Conservation (phyloP, 2,113 vertebrate species). For the Pelusios castaneus region DNA sequence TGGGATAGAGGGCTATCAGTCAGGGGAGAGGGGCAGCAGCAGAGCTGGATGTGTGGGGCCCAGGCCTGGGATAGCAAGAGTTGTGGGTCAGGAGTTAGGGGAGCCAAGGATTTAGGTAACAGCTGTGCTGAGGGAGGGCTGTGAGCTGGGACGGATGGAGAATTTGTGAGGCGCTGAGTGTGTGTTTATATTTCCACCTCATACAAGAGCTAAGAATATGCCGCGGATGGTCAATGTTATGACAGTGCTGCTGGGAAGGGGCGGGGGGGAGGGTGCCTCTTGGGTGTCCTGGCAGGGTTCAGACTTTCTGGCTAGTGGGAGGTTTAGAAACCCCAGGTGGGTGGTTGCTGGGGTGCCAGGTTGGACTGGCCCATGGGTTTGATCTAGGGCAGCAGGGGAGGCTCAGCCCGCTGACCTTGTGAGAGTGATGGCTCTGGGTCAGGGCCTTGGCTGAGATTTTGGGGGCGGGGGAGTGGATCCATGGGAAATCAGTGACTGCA, state of each 20-base stretch:
- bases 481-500: background rate
- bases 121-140: background rate
- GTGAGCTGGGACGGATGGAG: background rate
- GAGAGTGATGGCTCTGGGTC: background rate
- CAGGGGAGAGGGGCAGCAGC: background rate
- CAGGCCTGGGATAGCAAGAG: background rate
- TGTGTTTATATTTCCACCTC: background rate
- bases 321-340: background rate
- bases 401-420: background rate
- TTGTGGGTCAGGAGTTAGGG: no score
- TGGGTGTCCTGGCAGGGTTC: background rate
- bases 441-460: background rate
- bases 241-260: background rate
- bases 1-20: background rate
- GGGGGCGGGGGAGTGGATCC: background rate
- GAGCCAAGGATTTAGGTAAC: background rate
- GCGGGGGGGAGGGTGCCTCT: background rate
- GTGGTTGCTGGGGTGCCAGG: background rate
- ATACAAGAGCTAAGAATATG: background rate
- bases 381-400: background rate
- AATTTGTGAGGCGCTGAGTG: background rate
- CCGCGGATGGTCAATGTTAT: background rate
- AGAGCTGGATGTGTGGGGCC: background rate
- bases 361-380: background rate
- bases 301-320: background rate